Evolutionary conservation across 2,113 vertebrate genomes (phyloP), one percentile per base, ranked within the genome.

Genomic region (Conger conger): DNA sequence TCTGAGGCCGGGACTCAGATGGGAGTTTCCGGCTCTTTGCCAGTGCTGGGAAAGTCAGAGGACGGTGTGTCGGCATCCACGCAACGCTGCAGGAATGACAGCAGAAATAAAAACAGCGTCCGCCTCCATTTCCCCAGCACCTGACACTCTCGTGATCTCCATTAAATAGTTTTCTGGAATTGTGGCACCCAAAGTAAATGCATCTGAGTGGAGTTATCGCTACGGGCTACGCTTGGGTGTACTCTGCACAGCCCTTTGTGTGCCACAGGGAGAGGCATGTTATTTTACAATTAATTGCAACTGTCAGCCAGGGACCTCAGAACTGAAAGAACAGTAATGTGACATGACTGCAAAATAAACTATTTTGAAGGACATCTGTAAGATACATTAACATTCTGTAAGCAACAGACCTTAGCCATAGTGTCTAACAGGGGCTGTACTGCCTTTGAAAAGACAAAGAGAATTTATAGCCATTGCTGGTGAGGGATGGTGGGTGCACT

Each of bases 211-310:
- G 94, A 95, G 86, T 94, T 95, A 90, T 96, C 95, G 96, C 96
- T 95, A 92, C 94, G 94, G 96, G 96, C 95, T 95, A 94, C 94
- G 95, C 93, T 96, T 92, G 93, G 94, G 95, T 96, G 94, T 94
- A 94, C 94, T 95, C 87, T 92, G 93, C 94, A 94, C 91, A 89
- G 95, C 93, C 95, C 86, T 85, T 94, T 93, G 94, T 89, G 91
- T 94, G 94, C 96, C 96, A 94, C 84, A 7, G 88, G 95, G 95
- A 97, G 95, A 95, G 96, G 96, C 95, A 94, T 95, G 96, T 97
- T 97, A 96, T 96, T 96, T 97, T 96, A 95, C 93, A 96, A 95
- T 95, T 97, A 97, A 97, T 97, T 97, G 95, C 95, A 96, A 96
- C 95, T 96, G 96, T 96, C 97, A 97, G 95, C 95, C 93, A 92